A percentile compares a stretch with the other conserved stretches of the same genome.
These are phyloP conservation scores for Agriopis leucophaearia DNA, from an alignment of 2,888 invertebrate genomes.

Conservation along the genomic window DNA sequence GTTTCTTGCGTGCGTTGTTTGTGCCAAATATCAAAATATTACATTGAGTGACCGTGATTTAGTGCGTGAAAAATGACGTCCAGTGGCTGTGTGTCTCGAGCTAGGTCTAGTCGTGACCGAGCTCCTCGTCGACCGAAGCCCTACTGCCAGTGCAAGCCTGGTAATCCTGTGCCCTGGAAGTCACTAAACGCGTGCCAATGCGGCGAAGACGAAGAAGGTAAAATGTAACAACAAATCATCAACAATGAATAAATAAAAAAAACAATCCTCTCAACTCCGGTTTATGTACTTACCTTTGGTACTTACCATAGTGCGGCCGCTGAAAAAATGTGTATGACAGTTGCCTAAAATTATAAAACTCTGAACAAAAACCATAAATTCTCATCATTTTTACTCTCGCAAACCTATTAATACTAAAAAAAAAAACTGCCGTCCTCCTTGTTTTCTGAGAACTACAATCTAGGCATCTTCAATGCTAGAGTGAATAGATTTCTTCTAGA, in stretches of 20 bases:
- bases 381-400: no score
- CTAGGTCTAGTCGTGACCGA: slow-evolving; percentile 39
- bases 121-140: slow-evolving; percentile 59
- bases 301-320: no score
- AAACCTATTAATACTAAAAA: no score
- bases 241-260: background rate
- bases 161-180: slow-evolving; percentile 61
- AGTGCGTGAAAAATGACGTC: slow-evolving; percentile 10
- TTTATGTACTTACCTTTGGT: no score
- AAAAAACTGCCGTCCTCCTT: no score
- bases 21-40: background rate
- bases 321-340: no score
- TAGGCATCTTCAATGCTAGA: no score
- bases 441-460: no score
- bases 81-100: slow-evolving; percentile 19
- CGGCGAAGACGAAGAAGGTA: slow-evolving; percentile 82
- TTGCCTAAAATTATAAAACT: no score
- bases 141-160: slow-evolving; percentile 70
- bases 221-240: slow-evolving; percentile 34
- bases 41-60: background rate
- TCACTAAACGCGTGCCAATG: slow-evolving; percentile 76
- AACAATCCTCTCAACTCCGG: no score
- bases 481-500: no score
- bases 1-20: background rate
- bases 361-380: no score